Base-by-base conservation (phyloP, 2,888 invertebrate species). In the Odontomyia ornata region DNA sequence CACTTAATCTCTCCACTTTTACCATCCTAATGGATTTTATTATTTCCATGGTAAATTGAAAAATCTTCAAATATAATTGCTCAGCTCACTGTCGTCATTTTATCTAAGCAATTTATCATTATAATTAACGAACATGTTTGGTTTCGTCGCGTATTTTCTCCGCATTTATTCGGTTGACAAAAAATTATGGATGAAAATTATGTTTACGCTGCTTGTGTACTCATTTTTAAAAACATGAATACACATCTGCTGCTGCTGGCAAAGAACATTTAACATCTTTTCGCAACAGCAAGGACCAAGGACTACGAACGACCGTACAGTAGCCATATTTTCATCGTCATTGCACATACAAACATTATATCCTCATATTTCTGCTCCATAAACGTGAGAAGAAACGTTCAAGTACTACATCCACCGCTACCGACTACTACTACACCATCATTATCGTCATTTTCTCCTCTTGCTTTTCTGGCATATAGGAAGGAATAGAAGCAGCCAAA, bases 181-280 rank as follows among this genome's bases (percentile, higher is more conserved):
- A 69, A 36, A 69, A 47, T 46, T 69, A 23, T 43, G 25, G 25
- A 69, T 69, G 69, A 25, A 69, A 69, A 69, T 69, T 46, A 69
- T 69, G 46, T 69, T 46, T 69, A 69, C 69, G 47, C 69, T 69
- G 52, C 52, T 52, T 52, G 52, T 52, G 52, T 52, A 18, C 52
- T 52, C 52, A 15, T 52, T 43, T n/a, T 18, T 52, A 52, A 4
- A 13, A 52, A 52, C 52, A 18, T 36, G 36, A 36, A 36, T 5
- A 36, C 36, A 5, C 36, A 36, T 36, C 36, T 36, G 36, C 36
- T 3, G 9, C 36, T 36, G 36, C 36, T 3, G 9, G 5, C 5
- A 36, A 36, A 36, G 3, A 9, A 36, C 3, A 36, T 36, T 36
- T 36, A 36, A 36, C 52, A 18, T 52, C 52, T 52, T 52, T 4